Evolutionary conservation across 2,888 invertebrate species (phyloP).

Genomic region (Gisinianus flammeolus): DNA sequence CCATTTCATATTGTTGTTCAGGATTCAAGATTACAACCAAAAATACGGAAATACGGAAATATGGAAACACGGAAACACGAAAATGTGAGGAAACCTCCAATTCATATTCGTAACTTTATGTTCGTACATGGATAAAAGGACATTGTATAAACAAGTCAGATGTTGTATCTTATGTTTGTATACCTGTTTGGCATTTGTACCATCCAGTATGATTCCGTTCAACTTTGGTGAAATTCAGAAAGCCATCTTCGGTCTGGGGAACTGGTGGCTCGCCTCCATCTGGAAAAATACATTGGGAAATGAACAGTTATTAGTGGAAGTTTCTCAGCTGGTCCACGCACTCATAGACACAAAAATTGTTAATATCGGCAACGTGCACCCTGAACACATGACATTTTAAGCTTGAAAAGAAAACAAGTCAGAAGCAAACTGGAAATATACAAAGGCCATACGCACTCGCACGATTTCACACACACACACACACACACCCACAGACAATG

Average conservation of each 20-base stretch:
- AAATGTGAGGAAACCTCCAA: too few species aligned
- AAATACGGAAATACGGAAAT: too few species aligned
- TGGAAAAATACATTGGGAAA: too few species aligned
- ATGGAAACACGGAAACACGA: too few species aligned
- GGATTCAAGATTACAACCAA: too few species aligned
- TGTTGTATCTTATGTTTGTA: too few species aligned
- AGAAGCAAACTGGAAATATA: neutral
- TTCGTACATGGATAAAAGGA: too few species aligned
- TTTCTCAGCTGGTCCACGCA: neutral
- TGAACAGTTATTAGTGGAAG: neutral
- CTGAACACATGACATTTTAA: neutral
- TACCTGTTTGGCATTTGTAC: slow-evolving; percentile 83
- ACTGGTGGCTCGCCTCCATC: slow-evolving; percentile 59
- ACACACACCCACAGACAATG: neutral
- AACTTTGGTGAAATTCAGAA: slow-evolving; percentile 83
- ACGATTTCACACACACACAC: neutral
- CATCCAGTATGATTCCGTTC: slow-evolving; percentile 83
- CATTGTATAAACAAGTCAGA: too few species aligned
- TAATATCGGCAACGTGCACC: neutral
- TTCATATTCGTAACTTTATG: too few species aligned
- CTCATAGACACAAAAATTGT: neutral
- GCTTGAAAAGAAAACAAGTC: neutral
- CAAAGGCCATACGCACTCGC: neutral
- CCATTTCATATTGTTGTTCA: too few species aligned
- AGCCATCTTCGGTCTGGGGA: slow-evolving; percentile 72